Conservation (phyloP, 2,113 vertebrate species). For the Galbula dea region DNA sequence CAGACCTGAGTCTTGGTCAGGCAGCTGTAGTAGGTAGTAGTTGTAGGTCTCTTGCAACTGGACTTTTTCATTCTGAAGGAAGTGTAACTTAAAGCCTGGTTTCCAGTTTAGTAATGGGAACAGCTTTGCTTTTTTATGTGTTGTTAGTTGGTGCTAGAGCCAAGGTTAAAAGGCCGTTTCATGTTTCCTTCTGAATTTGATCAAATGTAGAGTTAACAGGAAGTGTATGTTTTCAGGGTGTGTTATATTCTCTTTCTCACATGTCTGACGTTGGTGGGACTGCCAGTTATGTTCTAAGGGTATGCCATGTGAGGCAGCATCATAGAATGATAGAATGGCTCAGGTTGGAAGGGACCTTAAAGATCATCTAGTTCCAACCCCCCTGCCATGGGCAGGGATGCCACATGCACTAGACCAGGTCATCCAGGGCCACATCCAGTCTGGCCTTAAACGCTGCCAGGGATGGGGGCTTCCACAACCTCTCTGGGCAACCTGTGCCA, state of each 20-base stretch:
- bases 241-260: background rate
- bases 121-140: background rate
- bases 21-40: fast-evolving
- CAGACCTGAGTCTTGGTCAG: background rate
- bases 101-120: background rate
- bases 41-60: background rate
- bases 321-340: too few species aligned
- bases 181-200: background rate
- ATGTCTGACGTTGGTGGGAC: fast-evolving
- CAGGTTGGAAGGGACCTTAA: too few species aligned
- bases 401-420: too few species aligned
- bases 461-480: too few species aligned
- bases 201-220: background rate
- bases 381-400: too few species aligned
- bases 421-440: too few species aligned
- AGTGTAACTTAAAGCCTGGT: background rate
- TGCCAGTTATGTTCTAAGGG: background rate
- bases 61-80: background rate
- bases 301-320: background rate
- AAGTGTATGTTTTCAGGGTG: fast-evolving
- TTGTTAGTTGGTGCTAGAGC: background rate
- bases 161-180: background rate
- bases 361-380: too few species aligned
- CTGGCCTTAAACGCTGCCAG: too few species aligned
- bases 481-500: too few species aligned